A percentile compares a stretch with the other conserved stretches of the same genome.
These are phyloP conservation scores for Lamellibrachia luymesi DNA, from an alignment of 1,140 invertebrate species.

Conservation along the genomic window DNA sequence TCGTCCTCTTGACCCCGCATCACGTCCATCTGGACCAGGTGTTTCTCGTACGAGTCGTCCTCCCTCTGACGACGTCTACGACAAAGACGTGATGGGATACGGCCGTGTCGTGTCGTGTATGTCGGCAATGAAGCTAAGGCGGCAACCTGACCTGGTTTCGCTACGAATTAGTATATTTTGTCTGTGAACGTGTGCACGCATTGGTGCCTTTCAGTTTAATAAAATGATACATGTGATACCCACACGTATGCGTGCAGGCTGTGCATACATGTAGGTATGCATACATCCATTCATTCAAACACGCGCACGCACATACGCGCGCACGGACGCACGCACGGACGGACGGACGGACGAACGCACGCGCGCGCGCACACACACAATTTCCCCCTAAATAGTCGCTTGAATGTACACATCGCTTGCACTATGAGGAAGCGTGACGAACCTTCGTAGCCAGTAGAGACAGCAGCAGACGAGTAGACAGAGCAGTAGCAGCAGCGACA, in stretches of 20 bases:
- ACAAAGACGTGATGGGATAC: neutral
- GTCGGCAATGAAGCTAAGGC: neutral
- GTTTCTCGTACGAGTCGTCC: slow-evolving; percentile 17
- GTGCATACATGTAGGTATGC: neutral
- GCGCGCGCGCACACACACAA: neutral
- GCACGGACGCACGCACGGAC: neutral
- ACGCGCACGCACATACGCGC: neutral
- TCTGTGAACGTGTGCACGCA: neutral
- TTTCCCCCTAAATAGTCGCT: no score
- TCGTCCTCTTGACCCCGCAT: neutral
- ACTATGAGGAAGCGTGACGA: neutral
- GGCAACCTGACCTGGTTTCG: no score
- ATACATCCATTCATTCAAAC: neutral
- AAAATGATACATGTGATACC: neutral
- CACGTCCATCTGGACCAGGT: slow-evolving; percentile 18
- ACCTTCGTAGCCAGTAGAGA: slow-evolving; percentile 17
- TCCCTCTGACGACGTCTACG: slow-evolving; percentile 8
- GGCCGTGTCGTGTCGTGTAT: neutral
- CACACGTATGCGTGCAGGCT: neutral
- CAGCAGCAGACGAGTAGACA: slow-evolving; percentile 22
- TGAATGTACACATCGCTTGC: neutral
- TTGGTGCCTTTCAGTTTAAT: neutral
- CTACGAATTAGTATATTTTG: neutral
- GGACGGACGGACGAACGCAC: neutral
- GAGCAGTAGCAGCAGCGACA: slow-evolving; percentile 10